A percentile compares a stretch with the other conserved stretches of the same genome.
phyloP scores from a whole-genome alignment of 2,888 invertebrate genomes.

The Ochropacha duplaris region DNA sequence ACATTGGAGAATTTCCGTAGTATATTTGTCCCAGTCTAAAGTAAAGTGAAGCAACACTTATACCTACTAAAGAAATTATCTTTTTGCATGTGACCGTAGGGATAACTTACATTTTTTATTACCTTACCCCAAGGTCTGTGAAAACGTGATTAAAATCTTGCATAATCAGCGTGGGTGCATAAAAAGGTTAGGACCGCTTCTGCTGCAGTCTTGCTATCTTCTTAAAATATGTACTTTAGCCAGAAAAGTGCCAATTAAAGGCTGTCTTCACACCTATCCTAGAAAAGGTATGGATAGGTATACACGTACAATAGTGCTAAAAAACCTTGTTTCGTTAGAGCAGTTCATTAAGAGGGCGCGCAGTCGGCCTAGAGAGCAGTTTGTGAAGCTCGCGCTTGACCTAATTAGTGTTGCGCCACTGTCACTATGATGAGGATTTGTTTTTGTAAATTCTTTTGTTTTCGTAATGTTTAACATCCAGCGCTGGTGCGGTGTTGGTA shows the following conservation, averaged over 20 bases:
- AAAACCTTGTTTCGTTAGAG: slow-evolving; percentile 70
- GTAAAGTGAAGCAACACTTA: not conserved
- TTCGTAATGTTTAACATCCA: slow-evolving; percentile 36
- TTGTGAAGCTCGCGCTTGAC: slow-evolving; percentile 68
- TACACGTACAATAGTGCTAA: slow-evolving; percentile 50
- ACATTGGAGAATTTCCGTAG: not conserved
- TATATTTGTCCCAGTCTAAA: not conserved
- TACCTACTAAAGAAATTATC: not conserved
- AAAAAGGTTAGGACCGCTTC: not conserved
- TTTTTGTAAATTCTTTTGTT: slow-evolving; percentile 56
- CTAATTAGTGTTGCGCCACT: slow-evolving; percentile 65
- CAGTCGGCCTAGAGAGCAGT: slow-evolving; percentile 55
- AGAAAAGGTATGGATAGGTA: slow-evolving; percentile 13
- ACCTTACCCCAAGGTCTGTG: not conserved
- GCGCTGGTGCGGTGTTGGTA: slow-evolving; percentile 7
- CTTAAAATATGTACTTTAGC: not conserved
- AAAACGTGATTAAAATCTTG: not conserved
- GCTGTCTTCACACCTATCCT: slow-evolving; percentile 19
- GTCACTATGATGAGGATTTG: slow-evolving; percentile 59
- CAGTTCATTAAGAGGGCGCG: slow-evolving; percentile 71
- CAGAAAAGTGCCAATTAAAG: slow-evolving; percentile 8
- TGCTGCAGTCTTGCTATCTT: not conserved
- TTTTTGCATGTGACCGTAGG: not conserved
- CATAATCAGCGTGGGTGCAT: not conserved
- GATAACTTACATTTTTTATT: not conserved